Conservation (phyloP, 1,140 invertebrate species). For the Periplaneta americana region DNA sequence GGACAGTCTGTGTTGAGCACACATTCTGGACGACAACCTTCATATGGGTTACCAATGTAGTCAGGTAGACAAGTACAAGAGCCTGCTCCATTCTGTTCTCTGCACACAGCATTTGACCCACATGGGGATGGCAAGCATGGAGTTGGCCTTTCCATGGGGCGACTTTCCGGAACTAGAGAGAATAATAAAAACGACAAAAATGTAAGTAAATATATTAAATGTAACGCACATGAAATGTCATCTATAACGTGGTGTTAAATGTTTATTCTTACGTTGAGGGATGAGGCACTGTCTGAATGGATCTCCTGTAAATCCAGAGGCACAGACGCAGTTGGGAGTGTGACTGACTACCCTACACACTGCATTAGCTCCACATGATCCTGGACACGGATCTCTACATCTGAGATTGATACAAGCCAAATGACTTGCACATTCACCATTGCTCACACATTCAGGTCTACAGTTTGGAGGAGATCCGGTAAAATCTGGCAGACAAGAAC, state of each 20-base stretch:
- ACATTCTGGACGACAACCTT: slow-evolving; percentile 69
- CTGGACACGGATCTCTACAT: slow-evolving; percentile 60
- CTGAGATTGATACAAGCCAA: slow-evolving; percentile 50
- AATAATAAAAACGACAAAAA: neutral
- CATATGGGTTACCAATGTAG: slow-evolving; percentile 67
- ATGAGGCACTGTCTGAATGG: slow-evolving; percentile 60
- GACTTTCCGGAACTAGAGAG: neutral
- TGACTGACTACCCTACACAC: slow-evolving; percentile 63
- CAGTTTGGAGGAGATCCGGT: slow-evolving; percentile 48
- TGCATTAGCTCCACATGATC: slow-evolving; percentile 51
- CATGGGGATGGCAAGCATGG: slow-evolving; percentile 68
- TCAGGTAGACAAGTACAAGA: slow-evolving; percentile 60
- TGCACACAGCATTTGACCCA: slow-evolving; percentile 65
- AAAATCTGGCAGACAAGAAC: slow-evolving; percentile 48
- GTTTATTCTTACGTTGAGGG: slow-evolving; percentile 43
- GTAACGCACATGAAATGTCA: neutral
- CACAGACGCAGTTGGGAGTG: slow-evolving; percentile 58
- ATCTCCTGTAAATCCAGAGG: slow-evolving; percentile 60
- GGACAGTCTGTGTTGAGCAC: slow-evolving; percentile 65
- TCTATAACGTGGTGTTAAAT: neutral
- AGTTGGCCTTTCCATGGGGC: neutral
- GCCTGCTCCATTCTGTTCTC: slow-evolving; percentile 53
- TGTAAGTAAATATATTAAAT: neutral
- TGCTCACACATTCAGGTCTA: slow-evolving; percentile 47
- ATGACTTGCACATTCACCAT: slow-evolving; percentile 45